Evolutionary conservation across 2,113 vertebrate species (phyloP).

Genomic region (Gallinago media): DNA sequence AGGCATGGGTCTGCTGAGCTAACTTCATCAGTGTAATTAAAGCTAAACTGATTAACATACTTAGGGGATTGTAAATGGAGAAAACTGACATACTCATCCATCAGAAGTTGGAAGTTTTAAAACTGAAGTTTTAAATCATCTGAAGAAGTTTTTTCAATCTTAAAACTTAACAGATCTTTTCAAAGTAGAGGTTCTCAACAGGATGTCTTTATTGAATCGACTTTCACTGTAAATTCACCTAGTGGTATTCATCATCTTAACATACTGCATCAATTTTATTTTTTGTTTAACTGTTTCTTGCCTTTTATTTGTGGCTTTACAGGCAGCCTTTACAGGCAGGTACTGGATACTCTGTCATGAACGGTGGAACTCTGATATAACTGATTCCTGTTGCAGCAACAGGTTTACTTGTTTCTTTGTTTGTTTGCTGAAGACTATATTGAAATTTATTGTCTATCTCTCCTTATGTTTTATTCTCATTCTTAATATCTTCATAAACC

Average conservation of each 20-base stretch:
- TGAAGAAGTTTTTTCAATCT: not conserved
- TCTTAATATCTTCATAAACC: not conserved
- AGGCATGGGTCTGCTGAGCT: not conserved
- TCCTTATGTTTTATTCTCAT: not conserved
- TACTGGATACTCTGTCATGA: not conserved
- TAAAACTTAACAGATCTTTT: not conserved
- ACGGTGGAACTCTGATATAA: not conserved
- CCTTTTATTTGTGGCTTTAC: not conserved
- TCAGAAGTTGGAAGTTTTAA: not conserved
- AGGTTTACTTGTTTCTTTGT: not conserved
- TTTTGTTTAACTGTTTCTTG: not conserved
- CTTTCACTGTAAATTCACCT: conserved; percentile 4
- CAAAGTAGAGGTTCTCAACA: not conserved
- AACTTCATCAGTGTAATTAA: not conserved
- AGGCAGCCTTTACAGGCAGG: not conserved
- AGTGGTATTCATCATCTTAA: not conserved
- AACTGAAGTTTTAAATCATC: not conserved
- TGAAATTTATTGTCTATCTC: not conserved
- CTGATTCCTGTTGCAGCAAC: not conserved
- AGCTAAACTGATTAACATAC: not conserved
- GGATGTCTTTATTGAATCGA: not conserved
- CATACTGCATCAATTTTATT: conserved; percentile 24
- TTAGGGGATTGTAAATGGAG: not conserved
- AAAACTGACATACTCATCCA: not conserved
- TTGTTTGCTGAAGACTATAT: not conserved